Base-by-base conservation (phyloP, 2,888 invertebrate genomes). In the Drosophila anomelani region DNA sequence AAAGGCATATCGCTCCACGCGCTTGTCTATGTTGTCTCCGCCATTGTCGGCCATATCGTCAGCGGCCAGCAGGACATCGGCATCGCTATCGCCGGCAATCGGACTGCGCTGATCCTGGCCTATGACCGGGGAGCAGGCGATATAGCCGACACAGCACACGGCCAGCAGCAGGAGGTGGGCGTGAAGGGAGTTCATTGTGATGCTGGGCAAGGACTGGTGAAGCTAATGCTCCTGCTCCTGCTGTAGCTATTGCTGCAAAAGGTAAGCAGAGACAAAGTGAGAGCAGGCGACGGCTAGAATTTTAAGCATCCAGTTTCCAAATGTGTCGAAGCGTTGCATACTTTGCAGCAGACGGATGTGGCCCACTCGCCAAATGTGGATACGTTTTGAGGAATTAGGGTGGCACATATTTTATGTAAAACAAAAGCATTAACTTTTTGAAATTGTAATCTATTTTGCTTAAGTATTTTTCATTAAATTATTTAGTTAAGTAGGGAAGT, bases 1-100 rank as follows among this genome's bases (percentile, higher is more conserved):
- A 85, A 96, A 95, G 32, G 95, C 94, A 92, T 95, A 96, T 0
- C 94, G 94, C 29, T 94, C 94, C 34, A 94, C 94, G 63, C 95
- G 94, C 91, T 95, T 95, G 44, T 92, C 91, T 54, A 90, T 89
- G 34, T 90, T 89, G 41, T 90, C 89, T 15, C 72, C 66, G 1
- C 63, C 57, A 54, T 75, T 87, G 10, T 80, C 85, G 43, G 66
- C 61, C 44, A 79, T 66, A 41, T 86, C 80, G 26, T 87, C 83
- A 13, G 54, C 61, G 29, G 67, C 62, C 7, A 83, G 49, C 55
- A 80, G 49, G 53, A 78, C 76, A 8, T 75, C 75, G 34, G 57
- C 68, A 47, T 71, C 73, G 68, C 63, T 77, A 12, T 73, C 80
- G 36, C 55, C 58, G 9, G 49, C 47, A 4, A 20, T 67, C n/a